Base-by-base conservation (phyloP, 2,797 vertebrate genomes). In the Chanos chanos region DNA sequence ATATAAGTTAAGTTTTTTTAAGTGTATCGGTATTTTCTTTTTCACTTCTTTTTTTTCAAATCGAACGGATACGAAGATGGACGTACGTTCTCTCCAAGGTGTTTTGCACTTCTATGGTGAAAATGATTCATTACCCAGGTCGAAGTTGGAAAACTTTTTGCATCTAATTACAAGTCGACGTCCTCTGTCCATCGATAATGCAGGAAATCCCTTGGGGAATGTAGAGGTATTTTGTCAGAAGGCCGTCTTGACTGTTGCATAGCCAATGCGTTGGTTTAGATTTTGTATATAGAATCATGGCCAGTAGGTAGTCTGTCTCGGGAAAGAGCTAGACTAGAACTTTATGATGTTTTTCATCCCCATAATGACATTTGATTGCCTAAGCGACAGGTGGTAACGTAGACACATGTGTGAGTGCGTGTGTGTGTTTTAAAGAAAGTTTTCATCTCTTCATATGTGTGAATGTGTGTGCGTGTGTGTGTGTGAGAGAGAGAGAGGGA, bases 101-200 rank as follows among this genome's bases (percentile, higher is more conserved):
- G 0, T 73, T 18, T 60, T 76, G 5, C 45, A 13, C 2, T 73
- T 73, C 39, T 76, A 76, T 15, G 64, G 56, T 18, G 61, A 62
- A 5, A 64, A 70, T 27, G 16, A 9, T 7, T 59, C 70, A 0
- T 49, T 76, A 5, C 73, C 67, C 12, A 37, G 12, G 3, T 47
- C 28, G 39, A 64, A 76, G 44, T 28, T 76, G 27, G 71, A 54
- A 13, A 37, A 70, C 34, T 65, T 76, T 8, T 9, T 76, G 44
- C 40, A 41, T 3, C 45, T 76, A 18, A 47, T 73, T 1, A 59
- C 67, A 7, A 67, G 61, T 48, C 61, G 64, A 13, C 31, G 64
- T 43, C 25, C 45, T 10, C 48, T 33, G 13, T 51, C 52, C 27
- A 16, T 76, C 9, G 74, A 70, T 4, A 53, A 5, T 13, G 33